Evolutionary conservation across 1,140 invertebrate genomes (phyloP).

Genomic region (Metopolophium dirhodum): DNA sequence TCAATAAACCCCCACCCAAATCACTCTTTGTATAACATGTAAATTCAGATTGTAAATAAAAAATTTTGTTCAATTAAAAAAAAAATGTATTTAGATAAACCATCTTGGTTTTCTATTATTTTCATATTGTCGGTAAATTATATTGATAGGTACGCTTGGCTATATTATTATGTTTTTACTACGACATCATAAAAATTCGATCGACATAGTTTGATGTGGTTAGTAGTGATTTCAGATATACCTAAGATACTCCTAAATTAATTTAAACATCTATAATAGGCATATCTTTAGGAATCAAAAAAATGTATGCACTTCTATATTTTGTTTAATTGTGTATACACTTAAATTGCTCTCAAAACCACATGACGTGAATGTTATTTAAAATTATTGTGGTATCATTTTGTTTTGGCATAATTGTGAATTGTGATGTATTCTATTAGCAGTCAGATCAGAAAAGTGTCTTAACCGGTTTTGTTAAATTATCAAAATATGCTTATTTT

Average conservation of each 20-base stretch:
- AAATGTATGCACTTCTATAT: not conserved
- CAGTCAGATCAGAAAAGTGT: not conserved
- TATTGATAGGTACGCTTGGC: not conserved
- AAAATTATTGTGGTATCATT: not conserved
- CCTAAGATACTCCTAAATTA: not conserved
- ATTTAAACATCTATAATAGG: not conserved
- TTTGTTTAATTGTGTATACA: not conserved
- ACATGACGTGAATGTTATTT: not conserved
- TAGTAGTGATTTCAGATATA: no score
- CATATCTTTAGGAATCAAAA: not conserved
- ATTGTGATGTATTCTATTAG: slow-evolving; percentile 17
- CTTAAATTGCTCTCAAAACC: not conserved
- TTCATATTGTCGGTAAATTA: not conserved
- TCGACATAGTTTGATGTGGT: not conserved
- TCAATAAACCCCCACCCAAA: no score
- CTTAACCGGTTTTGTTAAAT: slow-evolving; percentile 13
- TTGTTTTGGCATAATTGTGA: not conserved
- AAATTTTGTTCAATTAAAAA: no score
- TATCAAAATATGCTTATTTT: slow-evolving; percentile 9
- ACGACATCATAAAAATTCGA: not conserved
- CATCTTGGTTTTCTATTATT: not conserved
- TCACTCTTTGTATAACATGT: no score
- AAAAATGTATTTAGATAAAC: not conserved
- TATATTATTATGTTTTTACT: not conserved
- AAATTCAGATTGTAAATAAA: no score